phyloP scores from a whole-genome alignment of 1,140 invertebrate species.

The Parasteatoda tepidariorum region DNA sequence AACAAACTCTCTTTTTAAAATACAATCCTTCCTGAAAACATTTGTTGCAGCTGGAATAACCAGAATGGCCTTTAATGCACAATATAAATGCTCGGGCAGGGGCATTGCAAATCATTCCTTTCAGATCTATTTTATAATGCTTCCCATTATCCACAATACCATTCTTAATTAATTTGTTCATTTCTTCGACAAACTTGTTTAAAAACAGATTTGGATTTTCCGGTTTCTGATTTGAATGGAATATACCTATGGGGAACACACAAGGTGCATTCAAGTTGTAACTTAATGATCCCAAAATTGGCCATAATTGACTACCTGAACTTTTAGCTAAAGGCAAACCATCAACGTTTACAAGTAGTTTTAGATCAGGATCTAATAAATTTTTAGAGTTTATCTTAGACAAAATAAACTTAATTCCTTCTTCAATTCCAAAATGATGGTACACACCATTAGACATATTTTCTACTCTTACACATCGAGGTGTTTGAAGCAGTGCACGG shows the following conservation, averaged over 20 bases:
- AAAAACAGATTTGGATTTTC: neutral
- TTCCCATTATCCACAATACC: neutral
- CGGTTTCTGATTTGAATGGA: neutral
- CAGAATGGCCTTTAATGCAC: neutral
- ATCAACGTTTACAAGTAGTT: slow-evolving; percentile 4
- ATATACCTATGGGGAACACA: neutral
- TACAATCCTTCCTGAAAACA: neutral
- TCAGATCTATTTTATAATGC: neutral
- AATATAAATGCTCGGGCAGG: slow-evolving; percentile 1
- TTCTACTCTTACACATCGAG: neutral
- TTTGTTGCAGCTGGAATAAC: neutral
- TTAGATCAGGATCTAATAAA: neutral
- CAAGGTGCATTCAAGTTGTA: neutral
- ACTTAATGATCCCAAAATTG: neutral
- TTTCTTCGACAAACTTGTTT: neutral
- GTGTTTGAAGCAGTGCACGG: neutral
- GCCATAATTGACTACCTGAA: slow-evolving; percentile 4
- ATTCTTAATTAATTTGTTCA: neutral
- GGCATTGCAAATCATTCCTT: neutral
- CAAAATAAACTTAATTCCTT: neutral
- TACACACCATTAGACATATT: neutral
- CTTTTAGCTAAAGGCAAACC: slow-evolving; percentile 1
- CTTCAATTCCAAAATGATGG: neutral
- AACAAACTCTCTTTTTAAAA: neutral
- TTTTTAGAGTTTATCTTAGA: neutral